A percentile compares a stretch with the other conserved stretches of the same genome.
These are phyloP conservation scores for Penaeus japonicus DNA, from an alignment of 1,140 invertebrate species.

Conservation along the genomic window DNA sequence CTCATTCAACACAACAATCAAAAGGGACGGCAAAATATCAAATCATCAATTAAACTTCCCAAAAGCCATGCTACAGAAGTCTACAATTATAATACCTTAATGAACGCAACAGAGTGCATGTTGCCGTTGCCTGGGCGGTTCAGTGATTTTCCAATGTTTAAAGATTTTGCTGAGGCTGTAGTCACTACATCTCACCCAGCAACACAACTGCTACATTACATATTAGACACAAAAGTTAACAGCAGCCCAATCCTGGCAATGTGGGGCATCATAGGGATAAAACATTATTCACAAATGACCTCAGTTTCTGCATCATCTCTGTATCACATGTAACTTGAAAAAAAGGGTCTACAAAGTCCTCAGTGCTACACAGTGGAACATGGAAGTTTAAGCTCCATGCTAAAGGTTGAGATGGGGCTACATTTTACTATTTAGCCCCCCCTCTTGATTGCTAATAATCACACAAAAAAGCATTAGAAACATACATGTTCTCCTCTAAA, in stretches of 20 bases:
- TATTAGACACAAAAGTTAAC: slow-evolving; percentile 45
- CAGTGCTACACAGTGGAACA: slow-evolving; percentile 45
- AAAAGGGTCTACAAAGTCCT: slow-evolving; percentile 1
- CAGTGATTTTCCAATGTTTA: not conserved
- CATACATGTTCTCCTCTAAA: slow-evolving; percentile 11
- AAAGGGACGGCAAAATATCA: slow-evolving; percentile 57
- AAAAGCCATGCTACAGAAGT: slow-evolving; percentile 57
- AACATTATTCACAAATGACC: slow-evolving; percentile 26
- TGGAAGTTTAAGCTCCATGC: slow-evolving; percentile 23
- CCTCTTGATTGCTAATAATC: slow-evolving; percentile 8
- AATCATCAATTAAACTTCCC: slow-evolving; percentile 53
- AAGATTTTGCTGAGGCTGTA: not conserved
- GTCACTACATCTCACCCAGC: slow-evolving; percentile 10
- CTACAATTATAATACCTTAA: slow-evolving; percentile 55
- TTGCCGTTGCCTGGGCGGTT: slow-evolving; percentile 32
- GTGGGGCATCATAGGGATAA: slow-evolving; percentile 10
- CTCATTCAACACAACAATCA: slow-evolving; percentile 51
- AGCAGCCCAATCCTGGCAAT: slow-evolving; percentile 47
- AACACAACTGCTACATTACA: slow-evolving; percentile 43
- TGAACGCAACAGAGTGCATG: slow-evolving; percentile 39
- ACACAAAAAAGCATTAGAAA: slow-evolving; percentile 32
- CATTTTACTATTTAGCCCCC: slow-evolving; percentile 29
- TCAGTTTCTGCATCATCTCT: slow-evolving; percentile 42
- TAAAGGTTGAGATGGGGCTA: slow-evolving; percentile 22
- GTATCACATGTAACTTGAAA: not conserved